These are phyloP conservation scores for Epirrhoe tristata DNA, from an alignment of 2,888 invertebrate genomes.

Conservation along the genomic window DNA sequence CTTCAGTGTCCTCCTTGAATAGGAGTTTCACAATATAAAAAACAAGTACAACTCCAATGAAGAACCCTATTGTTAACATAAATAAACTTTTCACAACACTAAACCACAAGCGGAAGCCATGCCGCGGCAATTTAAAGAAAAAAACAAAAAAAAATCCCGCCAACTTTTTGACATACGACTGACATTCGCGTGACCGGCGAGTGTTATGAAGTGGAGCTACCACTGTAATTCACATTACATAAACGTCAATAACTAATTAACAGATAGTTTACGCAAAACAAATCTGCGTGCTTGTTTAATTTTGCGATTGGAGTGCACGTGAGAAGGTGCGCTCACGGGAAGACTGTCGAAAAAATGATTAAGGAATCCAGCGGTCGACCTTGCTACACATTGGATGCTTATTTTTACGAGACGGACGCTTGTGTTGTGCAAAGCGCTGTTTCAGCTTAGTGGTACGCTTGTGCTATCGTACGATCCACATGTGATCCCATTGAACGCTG, in stretches of 20 bases:
- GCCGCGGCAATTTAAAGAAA: constrained; percentile 34
- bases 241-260: constrained; percentile 30
- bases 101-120: constrained; percentile 66
- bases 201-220: constrained; percentile 31
- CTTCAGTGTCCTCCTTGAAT: constrained; percentile 43
- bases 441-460: constrained; percentile 45
- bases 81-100: constrained; percentile 72
- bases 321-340: constrained; percentile 45
- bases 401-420: constrained; percentile 39
- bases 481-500: constrained; percentile 50
- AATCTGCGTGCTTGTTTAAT: constrained; percentile 10
- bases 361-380: constrained; percentile 48
- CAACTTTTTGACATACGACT: constrained; percentile 61
- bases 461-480: constrained; percentile 56
- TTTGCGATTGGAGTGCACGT: constrained; percentile 42
- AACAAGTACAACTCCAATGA: constrained; percentile 60
- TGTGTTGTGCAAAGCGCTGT: constrained; percentile 52
- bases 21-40: constrained; percentile 61
- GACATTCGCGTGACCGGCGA: constrained; percentile 54
- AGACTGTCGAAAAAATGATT: constrained; percentile 46
- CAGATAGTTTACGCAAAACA: constrained; percentile 15
- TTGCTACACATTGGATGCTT: constrained; percentile 47
- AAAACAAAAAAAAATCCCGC: constrained; percentile 66
- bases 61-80: constrained; percentile 70
- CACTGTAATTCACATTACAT: constrained; percentile 37